Evolutionary conservation across 2,888 invertebrate genomes (phyloP).

Genomic region (Lasius fuliginosus): DNA sequence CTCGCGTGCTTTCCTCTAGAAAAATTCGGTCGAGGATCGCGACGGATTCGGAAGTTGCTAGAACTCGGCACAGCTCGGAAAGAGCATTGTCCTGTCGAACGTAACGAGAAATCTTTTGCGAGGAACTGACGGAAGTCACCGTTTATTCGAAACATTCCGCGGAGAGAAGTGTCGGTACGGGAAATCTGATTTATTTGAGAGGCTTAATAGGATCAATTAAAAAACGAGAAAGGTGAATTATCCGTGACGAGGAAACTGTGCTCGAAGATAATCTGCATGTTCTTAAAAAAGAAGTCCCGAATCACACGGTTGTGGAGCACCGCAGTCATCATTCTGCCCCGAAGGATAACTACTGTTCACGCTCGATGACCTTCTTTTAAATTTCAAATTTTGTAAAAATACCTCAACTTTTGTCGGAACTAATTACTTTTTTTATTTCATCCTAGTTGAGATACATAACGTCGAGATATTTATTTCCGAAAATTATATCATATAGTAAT

Average conservation of each 20-base stretch:
- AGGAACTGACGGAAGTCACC: slow-evolving; percentile 20
- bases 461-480: background rate
- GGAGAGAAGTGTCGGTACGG: slow-evolving; percentile 3
- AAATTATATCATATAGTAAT: background rate
- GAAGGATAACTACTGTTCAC: background rate
- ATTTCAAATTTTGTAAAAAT: slow-evolving; percentile 39
- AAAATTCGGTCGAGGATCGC: slow-evolving; percentile 50
- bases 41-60: slow-evolving; percentile 40
- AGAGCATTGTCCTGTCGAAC: slow-evolving; percentile 46
- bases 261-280: slow-evolving; percentile 43
- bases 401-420: background rate
- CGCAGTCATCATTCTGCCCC: slow-evolving; percentile 22
- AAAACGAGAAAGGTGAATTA: slow-evolving; percentile 25
- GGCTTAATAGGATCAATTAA: slow-evolving; percentile 68
- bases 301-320: background rate
- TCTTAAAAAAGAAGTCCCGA: slow-evolving; percentile 34
- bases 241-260: slow-evolving; percentile 27
- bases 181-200: slow-evolving; percentile 55
- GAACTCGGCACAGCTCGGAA: slow-evolving; percentile 14
- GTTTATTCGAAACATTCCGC: slow-evolving; percentile 2
- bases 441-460: background rate
- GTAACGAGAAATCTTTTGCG: slow-evolving; percentile 19
- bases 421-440: slow-evolving; percentile 15
- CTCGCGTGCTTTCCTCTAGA: slow-evolving; percentile 29
- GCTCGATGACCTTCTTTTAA: slow-evolving; percentile 43